Evolutionary conservation across 2,888 invertebrate species (phyloP).

Genomic region (Ormyrus thymus): DNA sequence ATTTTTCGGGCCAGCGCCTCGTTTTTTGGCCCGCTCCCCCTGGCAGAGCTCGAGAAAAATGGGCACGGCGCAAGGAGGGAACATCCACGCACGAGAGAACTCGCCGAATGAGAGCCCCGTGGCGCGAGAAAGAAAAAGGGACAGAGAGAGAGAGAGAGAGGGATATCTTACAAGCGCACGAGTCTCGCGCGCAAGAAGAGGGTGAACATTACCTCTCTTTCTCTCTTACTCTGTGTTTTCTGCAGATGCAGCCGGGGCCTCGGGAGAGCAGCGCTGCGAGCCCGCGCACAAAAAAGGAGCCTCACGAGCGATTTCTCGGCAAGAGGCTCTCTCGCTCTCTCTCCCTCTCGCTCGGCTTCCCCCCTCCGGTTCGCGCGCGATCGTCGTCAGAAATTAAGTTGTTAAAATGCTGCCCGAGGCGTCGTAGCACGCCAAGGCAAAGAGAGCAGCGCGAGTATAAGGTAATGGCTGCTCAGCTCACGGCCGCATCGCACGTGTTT

Average conservation of each 20-base stretch:
- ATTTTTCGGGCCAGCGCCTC: conserved; percentile 35
- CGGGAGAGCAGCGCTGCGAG: not conserved
- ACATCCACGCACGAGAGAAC: too few relatives aligned
- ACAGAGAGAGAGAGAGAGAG: not conserved
- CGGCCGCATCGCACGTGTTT: conserved; percentile 53
- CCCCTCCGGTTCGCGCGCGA: conserved; percentile 54
- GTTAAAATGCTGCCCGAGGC: conserved; percentile 69
- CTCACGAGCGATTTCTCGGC: conserved; percentile 1
- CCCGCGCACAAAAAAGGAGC: not conserved
- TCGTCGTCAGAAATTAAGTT: conserved; percentile 69
- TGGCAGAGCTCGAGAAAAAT: not conserved
- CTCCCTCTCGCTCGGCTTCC: not conserved
- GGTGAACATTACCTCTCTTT: conserved; percentile 11
- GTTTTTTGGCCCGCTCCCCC: not conserved
- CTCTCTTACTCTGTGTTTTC: conserved; percentile 2
- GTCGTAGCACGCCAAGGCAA: conserved; percentile 52
- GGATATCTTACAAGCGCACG: conserved; percentile 27
- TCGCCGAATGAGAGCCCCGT: conserved; percentile 1
- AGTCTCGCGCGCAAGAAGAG: not conserved
- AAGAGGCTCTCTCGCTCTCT: conserved; percentile 16
- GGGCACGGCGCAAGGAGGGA: too few relatives aligned
- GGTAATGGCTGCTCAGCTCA: conserved; percentile 52
- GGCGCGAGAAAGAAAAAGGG: not conserved
- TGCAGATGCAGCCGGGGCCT: not conserved
- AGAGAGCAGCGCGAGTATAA: conserved; percentile 25